Evolutionary conservation across 2,797 vertebrate genomes (phyloP).

Genomic region (Moxostoma hubbsi): DNA sequence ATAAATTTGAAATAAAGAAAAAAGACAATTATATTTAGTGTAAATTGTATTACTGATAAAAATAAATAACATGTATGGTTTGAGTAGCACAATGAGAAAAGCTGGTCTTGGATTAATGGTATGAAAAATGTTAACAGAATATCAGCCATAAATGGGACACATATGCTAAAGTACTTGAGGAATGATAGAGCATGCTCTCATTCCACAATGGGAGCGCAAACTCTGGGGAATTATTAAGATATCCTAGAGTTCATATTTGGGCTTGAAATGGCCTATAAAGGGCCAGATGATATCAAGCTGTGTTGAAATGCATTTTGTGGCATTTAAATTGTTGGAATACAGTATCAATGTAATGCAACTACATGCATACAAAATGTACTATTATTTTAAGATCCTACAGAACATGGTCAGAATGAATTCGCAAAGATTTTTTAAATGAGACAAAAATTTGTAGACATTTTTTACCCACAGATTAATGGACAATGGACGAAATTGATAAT

Average conservation of each 20-base stretch:
- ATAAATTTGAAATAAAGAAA: neutral
- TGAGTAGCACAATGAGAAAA: conserved; percentile 43
- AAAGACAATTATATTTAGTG: neutral
- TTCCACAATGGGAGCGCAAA: conserved; percentile 63
- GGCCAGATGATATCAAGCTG: conserved; percentile 71
- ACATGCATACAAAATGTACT: neutral
- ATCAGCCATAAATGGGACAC: conserved; percentile 67
- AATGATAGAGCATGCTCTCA: conserved; percentile 67
- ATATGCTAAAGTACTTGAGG: conserved; percentile 75
- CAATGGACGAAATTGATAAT: neutral
- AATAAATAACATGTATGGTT: conserved; percentile 42
- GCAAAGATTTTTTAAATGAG: neutral
- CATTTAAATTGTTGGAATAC: conserved; percentile 55
- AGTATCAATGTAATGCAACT: conserved; percentile 7
- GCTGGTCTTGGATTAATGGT: conserved; percentile 42
- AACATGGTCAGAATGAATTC: too few species aligned
- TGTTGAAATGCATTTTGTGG: conserved; percentile 57
- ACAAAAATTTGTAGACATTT: neutral
- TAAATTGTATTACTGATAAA: neutral
- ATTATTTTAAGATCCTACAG: neutral
- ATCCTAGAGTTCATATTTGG: conserved; percentile 73
- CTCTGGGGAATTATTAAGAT: conserved; percentile 74
- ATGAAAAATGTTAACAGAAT: conserved; percentile 57
- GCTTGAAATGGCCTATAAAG: conserved; percentile 76
- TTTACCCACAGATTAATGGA: neutral